Base-by-base conservation (phyloP, 2,113 vertebrate genomes). In the Sakesphorus luctuosus region DNA sequence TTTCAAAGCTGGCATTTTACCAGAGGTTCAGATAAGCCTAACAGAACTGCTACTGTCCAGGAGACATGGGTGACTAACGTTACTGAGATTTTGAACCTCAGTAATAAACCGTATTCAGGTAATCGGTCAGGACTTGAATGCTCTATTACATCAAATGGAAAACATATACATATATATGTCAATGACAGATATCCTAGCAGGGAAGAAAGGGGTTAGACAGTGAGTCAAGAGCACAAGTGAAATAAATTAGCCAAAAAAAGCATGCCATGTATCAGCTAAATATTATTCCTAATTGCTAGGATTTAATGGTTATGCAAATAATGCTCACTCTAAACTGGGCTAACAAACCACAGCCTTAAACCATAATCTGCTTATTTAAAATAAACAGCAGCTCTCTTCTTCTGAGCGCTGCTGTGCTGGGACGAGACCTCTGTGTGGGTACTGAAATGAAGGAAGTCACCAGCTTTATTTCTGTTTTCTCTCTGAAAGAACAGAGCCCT, bases 391-490 rank as follows among this genome's bases (percentile, higher is more conserved):
- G 55, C 21, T 80, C 35, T 58, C 38, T 89, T 68, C 33, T 68
- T 89, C 52, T 73, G 69, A 61, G 28, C 33, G 44, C 28, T 76
- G 18, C 20, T 73, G 63, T 59, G 46, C 3, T 58, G 29, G 62
- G 89, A 95, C 0, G 1, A 93, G 87, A 77, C 46, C 33, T 90
- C 71, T 76, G 62, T 77, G 71, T 87, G 67, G 43, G 81, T 0
- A 0, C 1, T 83, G 82, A 82, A 94, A 83, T 62, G 67, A 89
- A 91, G 84, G 16, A 79, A 91, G 63, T 73, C 84, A 77, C 71
- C 66, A 74, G 82, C 72, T 93, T 93, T 91, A 93, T 59, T 95
- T 94, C 71, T 89, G 75, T 69, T 90, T 93, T 94, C 66, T 68
- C 62, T 84, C 71, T 71, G 43, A 94, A 90, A 93, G 82, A 95